A percentile compares a stretch with the other conserved stretches of the same genome.
phyloP scores from a whole-genome alignment of 2,113 vertebrate genomes.

The Trichechus manatus region DNA sequence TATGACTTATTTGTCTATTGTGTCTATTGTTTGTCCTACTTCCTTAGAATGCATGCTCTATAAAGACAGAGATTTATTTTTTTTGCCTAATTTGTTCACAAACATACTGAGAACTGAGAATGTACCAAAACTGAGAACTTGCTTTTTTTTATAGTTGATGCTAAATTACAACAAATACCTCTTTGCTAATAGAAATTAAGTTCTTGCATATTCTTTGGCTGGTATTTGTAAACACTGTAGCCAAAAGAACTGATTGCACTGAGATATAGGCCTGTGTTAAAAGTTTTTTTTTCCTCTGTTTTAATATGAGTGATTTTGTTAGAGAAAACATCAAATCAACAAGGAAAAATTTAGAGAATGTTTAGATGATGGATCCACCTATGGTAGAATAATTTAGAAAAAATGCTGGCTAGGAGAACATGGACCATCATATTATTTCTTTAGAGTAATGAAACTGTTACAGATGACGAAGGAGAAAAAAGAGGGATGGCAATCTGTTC shows the following conservation, averaged over 20 bases:
- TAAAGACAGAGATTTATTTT: background rate
- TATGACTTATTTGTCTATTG: background rate
- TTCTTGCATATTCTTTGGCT: background rate
- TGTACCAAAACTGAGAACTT: background rate
- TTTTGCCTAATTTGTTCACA: background rate
- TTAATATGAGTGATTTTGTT: background rate
- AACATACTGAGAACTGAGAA: background rate
- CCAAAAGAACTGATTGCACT: background rate
- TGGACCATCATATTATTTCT: background rate
- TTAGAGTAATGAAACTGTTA: background rate
- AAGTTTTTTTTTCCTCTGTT: background rate
- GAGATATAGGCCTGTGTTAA: background rate
- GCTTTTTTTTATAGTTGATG: background rate
- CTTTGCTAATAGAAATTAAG: background rate
- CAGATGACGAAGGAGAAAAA: background rate
- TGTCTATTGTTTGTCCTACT: background rate
- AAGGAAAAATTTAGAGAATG: background rate
- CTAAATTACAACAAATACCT: background rate
- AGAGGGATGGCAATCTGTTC: background rate
- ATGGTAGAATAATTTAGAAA: background rate
- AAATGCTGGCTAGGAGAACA: background rate
- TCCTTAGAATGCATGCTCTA: background rate
- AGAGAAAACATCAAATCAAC: background rate
- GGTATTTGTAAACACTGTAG: background rate
- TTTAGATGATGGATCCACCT: background rate